phyloP scores from a whole-genome alignment of 1,140 invertebrate species.

The Panulirus ornatus region DNA sequence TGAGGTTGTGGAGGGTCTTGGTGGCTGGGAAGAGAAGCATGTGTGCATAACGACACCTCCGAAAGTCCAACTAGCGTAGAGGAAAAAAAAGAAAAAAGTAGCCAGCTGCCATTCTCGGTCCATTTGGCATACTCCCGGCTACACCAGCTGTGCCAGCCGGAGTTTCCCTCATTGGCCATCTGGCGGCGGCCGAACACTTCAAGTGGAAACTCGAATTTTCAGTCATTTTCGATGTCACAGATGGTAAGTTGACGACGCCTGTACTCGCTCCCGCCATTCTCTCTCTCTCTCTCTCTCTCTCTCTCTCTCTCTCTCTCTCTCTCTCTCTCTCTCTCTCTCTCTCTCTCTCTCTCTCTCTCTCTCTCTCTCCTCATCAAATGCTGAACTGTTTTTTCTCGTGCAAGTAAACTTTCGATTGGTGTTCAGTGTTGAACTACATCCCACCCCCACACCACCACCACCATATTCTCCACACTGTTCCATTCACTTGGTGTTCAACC shows the following conservation, averaged over 20 bases:
- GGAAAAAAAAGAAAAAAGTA: not conserved
- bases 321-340: no score
- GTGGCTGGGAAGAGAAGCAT: not conserved
- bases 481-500: no score
- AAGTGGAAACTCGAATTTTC: no score
- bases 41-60: constrained; percentile 9
- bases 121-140: constrained; percentile 24
- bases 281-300: constrained; percentile 1
- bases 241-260: not conserved
- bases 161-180: not conserved
- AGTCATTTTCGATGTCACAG: constrained; percentile 14
- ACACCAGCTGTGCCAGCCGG: not conserved
- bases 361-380: not conserved
- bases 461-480: no score
- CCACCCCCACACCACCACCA: no score
- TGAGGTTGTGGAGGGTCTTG: not conserved
- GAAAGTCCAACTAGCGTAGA: not conserved
- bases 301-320: constrained; percentile 8
- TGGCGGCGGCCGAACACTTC: no score
- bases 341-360: not conserved
- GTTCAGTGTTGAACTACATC: not conserved
- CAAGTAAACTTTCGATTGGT: no score
- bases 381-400: no score
- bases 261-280: not conserved
- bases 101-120: not conserved